phyloP scores from a whole-genome alignment of 2,888 invertebrate species.

The Harpalus rubripes region DNA sequence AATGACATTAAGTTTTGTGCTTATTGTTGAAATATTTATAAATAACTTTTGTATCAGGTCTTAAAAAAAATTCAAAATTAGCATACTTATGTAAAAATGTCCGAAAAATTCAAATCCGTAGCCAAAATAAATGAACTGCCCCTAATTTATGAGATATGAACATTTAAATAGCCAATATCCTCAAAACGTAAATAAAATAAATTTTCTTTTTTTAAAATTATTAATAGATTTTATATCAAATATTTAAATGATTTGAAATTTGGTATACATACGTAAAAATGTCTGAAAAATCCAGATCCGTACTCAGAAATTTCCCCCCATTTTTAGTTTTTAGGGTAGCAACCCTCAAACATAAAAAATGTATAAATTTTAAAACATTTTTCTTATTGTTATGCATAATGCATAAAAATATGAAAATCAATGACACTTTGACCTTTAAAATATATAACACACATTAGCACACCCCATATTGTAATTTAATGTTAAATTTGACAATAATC shows the following conservation, averaged over 20 bases:
- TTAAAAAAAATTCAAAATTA: background rate
- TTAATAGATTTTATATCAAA: too few species aligned
- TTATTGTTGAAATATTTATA: background rate
- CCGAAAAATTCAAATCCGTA: background rate
- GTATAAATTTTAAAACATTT: background rate
- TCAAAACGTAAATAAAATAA: too few species aligned
- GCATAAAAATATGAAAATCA: too few species aligned
- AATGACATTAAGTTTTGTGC: too few species aligned
- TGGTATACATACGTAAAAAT: background rate
- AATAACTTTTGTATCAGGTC: background rate
- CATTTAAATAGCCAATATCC: too few species aligned
- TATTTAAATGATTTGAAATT: background rate
- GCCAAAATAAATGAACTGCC: background rate
- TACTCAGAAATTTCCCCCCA: background rate
- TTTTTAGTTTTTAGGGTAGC: background rate
- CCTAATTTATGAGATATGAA: too few species aligned
- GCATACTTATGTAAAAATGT: background rate
- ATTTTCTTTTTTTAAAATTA: too few species aligned
- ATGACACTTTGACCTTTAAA: too few species aligned
- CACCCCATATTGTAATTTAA: background rate
- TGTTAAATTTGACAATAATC: constrained; percentile 30
- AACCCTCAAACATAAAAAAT: background rate
- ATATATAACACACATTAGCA: background rate
- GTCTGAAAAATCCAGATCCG: background rate
- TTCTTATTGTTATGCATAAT: too few species aligned